A percentile compares a stretch with the other conserved stretches of the same genome.
Conservation (phyloP, 2,797 vertebrate genomes). For the Sebastiscus albofasciatus region DNA sequence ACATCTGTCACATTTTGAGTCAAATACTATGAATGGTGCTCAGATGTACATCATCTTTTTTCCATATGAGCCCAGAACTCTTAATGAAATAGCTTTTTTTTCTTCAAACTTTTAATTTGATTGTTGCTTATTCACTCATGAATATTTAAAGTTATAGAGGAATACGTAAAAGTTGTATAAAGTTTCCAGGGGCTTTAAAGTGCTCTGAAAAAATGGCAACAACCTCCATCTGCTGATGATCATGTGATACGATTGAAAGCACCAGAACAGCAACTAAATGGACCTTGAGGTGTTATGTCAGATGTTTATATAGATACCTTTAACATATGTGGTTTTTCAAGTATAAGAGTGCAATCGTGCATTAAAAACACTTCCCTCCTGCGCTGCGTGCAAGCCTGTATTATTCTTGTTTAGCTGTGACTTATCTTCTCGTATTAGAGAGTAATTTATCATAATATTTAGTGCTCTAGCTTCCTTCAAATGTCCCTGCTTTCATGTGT, state of each 20-base stretch:
- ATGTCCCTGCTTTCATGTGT: conserved; percentile 81
- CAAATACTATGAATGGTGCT: neutral
- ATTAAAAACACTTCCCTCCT: conserved; percentile 26
- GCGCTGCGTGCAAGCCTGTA: conserved; percentile 66
- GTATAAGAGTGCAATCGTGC: conserved; percentile 13
- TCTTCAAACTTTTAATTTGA: neutral
- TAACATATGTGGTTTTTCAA: conserved; percentile 2
- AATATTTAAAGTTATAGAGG: neutral
- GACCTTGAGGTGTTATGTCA: conserved; percentile 3
- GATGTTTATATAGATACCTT: conserved; percentile 14
- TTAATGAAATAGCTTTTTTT: neutral
- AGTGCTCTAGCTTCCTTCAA: conserved; percentile 76
- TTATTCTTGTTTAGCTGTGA: conserved; percentile 73
- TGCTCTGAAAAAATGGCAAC: neutral
- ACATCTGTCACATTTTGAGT: neutral
- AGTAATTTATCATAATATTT: conserved; percentile 84
- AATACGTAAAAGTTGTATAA: neutral
- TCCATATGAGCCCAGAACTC: neutral
- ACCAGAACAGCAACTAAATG: neutral
- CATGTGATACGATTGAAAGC: neutral
- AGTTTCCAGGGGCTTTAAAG: neutral
- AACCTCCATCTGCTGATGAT: conserved; percentile 8
- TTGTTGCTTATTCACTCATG: neutral
- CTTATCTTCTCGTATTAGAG: conserved; percentile 75
- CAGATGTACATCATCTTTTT: too few species aligned